phyloP scores from a whole-genome alignment of 2,113 vertebrate genomes.

The Gymnarchus niloticus region DNA sequence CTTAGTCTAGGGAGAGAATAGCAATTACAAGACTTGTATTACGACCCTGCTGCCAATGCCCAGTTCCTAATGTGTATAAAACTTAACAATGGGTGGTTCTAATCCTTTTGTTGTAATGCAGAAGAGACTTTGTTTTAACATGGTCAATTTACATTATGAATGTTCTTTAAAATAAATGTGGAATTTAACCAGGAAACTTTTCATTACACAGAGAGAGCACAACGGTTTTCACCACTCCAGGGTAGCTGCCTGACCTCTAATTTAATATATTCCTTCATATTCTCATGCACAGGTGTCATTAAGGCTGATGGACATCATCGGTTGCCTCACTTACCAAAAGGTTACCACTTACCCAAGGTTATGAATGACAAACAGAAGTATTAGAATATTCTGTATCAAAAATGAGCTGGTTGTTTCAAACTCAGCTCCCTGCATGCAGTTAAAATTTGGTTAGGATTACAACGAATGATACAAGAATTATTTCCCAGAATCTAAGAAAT shows the following conservation, averaged over 20 bases:
- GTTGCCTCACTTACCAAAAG: background rate
- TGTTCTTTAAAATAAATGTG: background rate
- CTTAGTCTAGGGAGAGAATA: background rate
- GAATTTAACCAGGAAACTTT: background rate
- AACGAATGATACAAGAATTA: background rate
- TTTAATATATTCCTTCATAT: conserved; percentile 6
- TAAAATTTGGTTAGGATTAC: background rate
- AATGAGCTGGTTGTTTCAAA: background rate
- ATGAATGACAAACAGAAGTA: background rate
- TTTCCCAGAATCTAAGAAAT: background rate
- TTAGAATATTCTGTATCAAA: conserved; percentile 2
- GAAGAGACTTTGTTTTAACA: background rate
- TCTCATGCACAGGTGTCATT: background rate
- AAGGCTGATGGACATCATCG: background rate
- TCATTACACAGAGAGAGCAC: background rate
- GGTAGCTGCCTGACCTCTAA: background rate
- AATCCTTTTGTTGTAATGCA: background rate
- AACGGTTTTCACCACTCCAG: background rate
- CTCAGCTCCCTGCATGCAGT: background rate
- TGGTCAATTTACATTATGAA: background rate
- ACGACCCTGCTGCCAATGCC: background rate
- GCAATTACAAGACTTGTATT: background rate
- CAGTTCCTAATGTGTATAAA: background rate
- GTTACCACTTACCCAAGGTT: conserved; percentile 3
- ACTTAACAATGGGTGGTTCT: background rate